Evolutionary conservation across 2,888 invertebrate genomes (phyloP).

Genomic region (Phoenoteleia sp.): DNA sequence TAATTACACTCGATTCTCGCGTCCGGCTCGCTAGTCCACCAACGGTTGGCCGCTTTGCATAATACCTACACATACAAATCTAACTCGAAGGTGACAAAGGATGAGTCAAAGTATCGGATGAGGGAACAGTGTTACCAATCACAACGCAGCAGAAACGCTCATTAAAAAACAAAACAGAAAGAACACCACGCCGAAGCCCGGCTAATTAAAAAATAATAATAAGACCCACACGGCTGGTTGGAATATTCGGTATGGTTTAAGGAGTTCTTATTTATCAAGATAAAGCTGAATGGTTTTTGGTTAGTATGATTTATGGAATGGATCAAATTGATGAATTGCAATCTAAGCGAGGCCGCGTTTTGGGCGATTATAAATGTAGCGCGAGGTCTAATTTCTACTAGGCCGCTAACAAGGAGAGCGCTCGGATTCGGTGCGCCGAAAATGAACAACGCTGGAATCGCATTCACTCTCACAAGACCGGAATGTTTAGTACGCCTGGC

Average conservation of each 20-base stretch:
- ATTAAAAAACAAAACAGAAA: conserved; percentile 7
- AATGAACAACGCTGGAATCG: conserved; percentile 43
- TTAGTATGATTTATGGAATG: conserved; percentile 65
- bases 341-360: background rate
- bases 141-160: conserved; percentile 52
- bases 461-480: conserved; percentile 60
- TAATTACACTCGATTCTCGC: conserved; percentile 78
- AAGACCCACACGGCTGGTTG: conserved; percentile 12
- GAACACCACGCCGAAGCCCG: background rate
- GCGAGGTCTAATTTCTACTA: conserved; percentile 23
- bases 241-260: conserved; percentile 49
- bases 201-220: conserved; percentile 65
- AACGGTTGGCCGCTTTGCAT: conserved; percentile 83
- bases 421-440: conserved; percentile 30
- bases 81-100: conserved; percentile 75
- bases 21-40: conserved; percentile 77
- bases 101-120: conserved; percentile 45
- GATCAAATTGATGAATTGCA: conserved; percentile 53
- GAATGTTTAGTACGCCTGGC: conserved; percentile 53
- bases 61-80: conserved; percentile 79
- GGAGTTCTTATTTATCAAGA: conserved; percentile 55
- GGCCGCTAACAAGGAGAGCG: background rate
- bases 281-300: conserved; percentile 25
- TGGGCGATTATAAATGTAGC: conserved; percentile 19
- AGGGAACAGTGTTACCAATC: conserved; percentile 37